Base-by-base conservation (phyloP, 2,888 invertebrate species). In the Heliothis peltigera region DNA sequence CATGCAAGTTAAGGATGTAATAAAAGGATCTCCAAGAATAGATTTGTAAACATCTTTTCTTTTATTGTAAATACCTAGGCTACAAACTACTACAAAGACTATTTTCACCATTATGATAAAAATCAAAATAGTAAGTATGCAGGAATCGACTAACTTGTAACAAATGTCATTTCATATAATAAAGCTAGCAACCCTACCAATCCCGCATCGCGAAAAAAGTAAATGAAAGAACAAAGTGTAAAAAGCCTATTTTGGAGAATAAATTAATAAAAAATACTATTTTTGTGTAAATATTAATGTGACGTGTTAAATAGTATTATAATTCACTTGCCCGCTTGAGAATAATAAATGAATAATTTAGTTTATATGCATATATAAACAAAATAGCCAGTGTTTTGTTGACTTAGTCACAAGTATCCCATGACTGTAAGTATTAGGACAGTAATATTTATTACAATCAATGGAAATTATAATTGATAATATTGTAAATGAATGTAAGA, bases 351-450 rank as follows among this genome's bases (percentile, higher is more conserved):
- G 15, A 10, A 21, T 42, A 19, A 25, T 8, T 44, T 32, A 35
- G 4, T 53, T 55, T 15, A 15, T 4, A 5, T 53, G 18, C 18
- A 12, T 48, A 62, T 25, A 53, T 39, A 62, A 62, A 69, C 52
- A 64, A 64, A 61, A 55, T 39, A 55, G 54, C 17, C 22, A 59
- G 47, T 76, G 75, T 75, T 72, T 76, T 75, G 73, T 76, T 73
- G 64, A 64, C 56, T 61, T 58, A 42, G n/a, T 32, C 49, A 52
- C 47, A 42, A 54, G 49, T 55, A 70, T 10, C 25, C 0, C 35
- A 68, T 5, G 47, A 10, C 48, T 52, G 35, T 51, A 21, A 35
- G 42, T 58, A 28, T 28, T 48, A 6, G n/a, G n/a, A 39, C n/a
- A 28, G 12, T 44, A 21, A 6, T 46, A 46, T 19, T 22, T 46